A percentile compares a stretch with the other conserved stretches of the same genome.
phyloP scores from a whole-genome alignment of 2,113 vertebrate species.

The Mugil cephalus region DNA sequence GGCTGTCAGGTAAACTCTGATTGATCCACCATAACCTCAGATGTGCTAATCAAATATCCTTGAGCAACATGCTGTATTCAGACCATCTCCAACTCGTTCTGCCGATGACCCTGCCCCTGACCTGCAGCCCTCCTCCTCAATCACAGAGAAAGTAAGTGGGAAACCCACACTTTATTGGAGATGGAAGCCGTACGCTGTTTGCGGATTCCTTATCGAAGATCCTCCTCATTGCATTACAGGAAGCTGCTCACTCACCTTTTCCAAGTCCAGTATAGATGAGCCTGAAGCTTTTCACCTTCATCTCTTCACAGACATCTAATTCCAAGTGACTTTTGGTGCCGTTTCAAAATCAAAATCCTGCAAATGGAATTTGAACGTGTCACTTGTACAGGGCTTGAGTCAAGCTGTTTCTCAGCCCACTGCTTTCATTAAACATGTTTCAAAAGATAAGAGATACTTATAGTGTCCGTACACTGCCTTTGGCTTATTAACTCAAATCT shows the following conservation, averaged over 20 bases:
- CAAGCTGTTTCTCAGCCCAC: not conserved
- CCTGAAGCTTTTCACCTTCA: not conserved
- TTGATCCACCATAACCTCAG: not conserved
- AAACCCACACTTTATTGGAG: not conserved
- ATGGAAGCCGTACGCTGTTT: not conserved
- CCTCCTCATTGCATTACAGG: not conserved
- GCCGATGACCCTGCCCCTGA: not conserved
- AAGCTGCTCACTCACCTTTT: not conserved
- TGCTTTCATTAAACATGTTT: conserved; percentile 6
- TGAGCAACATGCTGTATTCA: conserved; percentile 16
- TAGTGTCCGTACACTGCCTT: not conserved
- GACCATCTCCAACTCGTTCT: conserved; percentile 2
- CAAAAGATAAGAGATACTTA: not conserved
- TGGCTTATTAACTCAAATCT: not conserved
- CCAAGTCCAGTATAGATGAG: not conserved
- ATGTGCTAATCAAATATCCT: conserved; percentile 9
- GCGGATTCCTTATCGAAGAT: conserved; percentile 15
- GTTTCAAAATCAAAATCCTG: not conserved
- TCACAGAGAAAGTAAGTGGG: not conserved
- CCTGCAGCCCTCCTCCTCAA: conserved; percentile 7
- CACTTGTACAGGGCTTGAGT: not conserved
- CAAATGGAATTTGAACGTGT: not conserved
- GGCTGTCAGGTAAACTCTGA: not conserved
- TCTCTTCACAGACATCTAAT: not conserved
- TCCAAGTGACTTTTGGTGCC: not conserved